Base-by-base conservation (phyloP, 2,888 invertebrate genomes). In the Dasysyrphus tricinctus region DNA sequence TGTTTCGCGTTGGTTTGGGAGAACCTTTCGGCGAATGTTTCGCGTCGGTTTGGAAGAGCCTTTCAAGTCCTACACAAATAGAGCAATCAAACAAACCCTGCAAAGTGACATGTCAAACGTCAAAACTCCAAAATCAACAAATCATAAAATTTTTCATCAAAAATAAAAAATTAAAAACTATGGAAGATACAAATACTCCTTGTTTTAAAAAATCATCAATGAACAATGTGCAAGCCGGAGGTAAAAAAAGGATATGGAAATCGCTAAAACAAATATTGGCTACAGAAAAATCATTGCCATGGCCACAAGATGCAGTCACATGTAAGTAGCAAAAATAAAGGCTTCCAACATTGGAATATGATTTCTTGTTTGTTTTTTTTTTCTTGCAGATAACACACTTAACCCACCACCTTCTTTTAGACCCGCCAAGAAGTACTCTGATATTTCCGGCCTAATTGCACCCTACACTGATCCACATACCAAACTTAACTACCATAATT, bases 361-460 rank as follows among this genome's bases (percentile, higher is more conserved):
- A 0, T 6, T 37, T 19, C 14, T 42, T 34, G 7, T 19, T 67
- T 39, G 85, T 3, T 1, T 1, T 24, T 42, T 34, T 3, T 19
- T 49, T 39, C 85, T 93, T 93, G 29, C 93, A 97, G 97, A 98
- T 93, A 96, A 96, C 89, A 95, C 96, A 32, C 96, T 98, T 88
- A 98, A 98, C 92, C 97, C 98, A 34, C 98, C 98, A 12, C 98
- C 98, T 49, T 97, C 97, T 47, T 97, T 98, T 91, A 96, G 95
- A 91, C 98, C 98, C 5, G 95, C 97, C 0, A 98, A 98, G 90
- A 98, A 98, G 90, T 98, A 98, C 92, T 98, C 98, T 0, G 98
- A 98, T 91, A 95, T 98, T 87, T 97, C 97, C 74, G 98, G 98
- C 0, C 92, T 98, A 42, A 95, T 96, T 56, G 96, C 98, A 32